Evolutionary conservation across 2,113 vertebrate genomes (phyloP), one percentile per base, ranked within the genome.

Genomic region (Grallaria varia): DNA sequence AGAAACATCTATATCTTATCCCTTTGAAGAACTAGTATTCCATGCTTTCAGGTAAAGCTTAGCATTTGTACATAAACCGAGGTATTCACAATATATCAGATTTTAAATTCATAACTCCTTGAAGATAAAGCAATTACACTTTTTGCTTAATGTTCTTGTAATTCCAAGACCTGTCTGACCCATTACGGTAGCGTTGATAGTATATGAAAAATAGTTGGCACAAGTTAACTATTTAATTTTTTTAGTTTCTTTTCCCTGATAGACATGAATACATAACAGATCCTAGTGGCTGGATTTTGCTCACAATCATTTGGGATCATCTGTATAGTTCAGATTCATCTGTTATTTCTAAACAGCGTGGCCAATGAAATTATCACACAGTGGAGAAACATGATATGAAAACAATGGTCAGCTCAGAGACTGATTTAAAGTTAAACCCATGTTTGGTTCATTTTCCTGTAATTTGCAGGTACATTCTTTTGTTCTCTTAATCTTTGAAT

Each of bases 1-100:
- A 74, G 72, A 88, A 96, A 96, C 95, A 96, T 90, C 90, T 95
- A 78, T 76, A 93, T 69, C 47, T 84, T 88, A 88, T 67, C 75
- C 24, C 55, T 86, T 86, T 90, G 93, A 94, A 91, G 68, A 93
- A 58, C 12, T 13, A 58, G 44, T 56, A 96, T 73, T 96, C 67
- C n/a, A 47, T 49, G 35, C 35, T 80, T 88, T 88, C 79, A 88
- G 55, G 47, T 75, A 45, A 95, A 94, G 81, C 37, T 53, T 25
- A 80, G 62, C 27, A 49, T 84, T 93, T 86, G 33, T 64, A 67
- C 45, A 42, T 16, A 77, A 63, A 88, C 63, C 63, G 83, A 74
- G 35, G 22, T 8, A 23, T 91, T 81, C 87, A 80, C 50, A 91
- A 63, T 19, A 12, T 77, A 85, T 73, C 63, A 69, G 55, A 88